Percentiles rank a stretch among this genome's conserved stretches.
These are phyloP conservation scores for Microplitis mediator DNA, from an alignment of 1,140 invertebrate species.

Conservation along the genomic window DNA sequence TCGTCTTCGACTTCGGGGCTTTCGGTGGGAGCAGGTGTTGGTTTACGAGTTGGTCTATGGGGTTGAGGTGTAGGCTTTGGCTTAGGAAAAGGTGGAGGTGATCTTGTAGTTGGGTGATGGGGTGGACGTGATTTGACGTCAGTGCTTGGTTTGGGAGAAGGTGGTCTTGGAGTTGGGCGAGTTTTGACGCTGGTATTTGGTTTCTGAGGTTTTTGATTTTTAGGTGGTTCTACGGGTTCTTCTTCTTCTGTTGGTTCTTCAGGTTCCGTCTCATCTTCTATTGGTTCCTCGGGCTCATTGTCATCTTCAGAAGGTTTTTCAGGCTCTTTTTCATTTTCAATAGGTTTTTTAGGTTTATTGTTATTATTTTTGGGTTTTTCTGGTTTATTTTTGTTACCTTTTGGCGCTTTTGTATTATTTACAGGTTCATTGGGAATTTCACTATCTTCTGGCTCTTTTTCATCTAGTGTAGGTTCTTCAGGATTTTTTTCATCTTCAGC, in stretches of 20 bases:
- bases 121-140: not conserved
- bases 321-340: not conserved
- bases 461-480: not conserved
- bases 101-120: not conserved
- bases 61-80: not conserved
- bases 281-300: constrained; percentile 18
- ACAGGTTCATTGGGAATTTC: not conserved
- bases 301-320: constrained; percentile 12
- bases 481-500: not conserved
- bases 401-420: not conserved
- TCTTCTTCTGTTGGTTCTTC: constrained; percentile 22
- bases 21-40: not conserved
- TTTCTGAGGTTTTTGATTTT: no score
- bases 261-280: constrained; percentile 18
- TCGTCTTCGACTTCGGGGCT: not conserved
- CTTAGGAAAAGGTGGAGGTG: not conserved
- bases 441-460: not conserved
- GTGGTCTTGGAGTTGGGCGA: not conserved
- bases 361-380: constrained; percentile 15
- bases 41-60: not conserved
- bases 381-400: constrained; percentile 3
- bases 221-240: constrained; percentile 11
- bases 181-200: no score
- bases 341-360: not conserved
- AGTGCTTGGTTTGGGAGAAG: not conserved